Conservation (phyloP, 2,113 vertebrate species). For the Mugil cephalus region DNA sequence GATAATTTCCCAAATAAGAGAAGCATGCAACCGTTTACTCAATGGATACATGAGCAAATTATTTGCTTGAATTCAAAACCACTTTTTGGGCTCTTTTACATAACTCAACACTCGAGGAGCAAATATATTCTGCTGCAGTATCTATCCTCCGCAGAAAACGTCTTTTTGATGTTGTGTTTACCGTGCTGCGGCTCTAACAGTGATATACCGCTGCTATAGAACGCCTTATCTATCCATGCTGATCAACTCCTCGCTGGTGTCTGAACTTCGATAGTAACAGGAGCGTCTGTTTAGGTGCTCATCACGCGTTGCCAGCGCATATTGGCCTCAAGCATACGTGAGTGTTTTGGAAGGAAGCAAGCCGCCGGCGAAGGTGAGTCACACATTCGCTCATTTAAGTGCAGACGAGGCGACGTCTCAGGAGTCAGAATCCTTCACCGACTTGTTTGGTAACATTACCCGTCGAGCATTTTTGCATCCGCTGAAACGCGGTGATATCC, state of each 20-base stretch:
- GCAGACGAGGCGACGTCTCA: not conserved
- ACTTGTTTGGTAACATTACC: not conserved
- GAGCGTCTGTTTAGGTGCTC: not conserved
- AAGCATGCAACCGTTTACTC: not conserved
- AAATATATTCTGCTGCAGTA: not conserved
- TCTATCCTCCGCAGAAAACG: not conserved
- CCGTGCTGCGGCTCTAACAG: not conserved
- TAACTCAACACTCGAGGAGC: not conserved
- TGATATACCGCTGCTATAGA: not conserved
- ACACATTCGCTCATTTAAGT: not conserved
- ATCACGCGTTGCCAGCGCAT: not conserved
- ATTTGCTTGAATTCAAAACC: no score
- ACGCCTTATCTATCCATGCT: not conserved
- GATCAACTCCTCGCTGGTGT: not conserved
- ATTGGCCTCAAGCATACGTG: constrained; percentile 5
- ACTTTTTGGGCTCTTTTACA: not conserved
- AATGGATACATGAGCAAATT: not conserved
- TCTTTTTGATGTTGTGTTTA: not conserved
- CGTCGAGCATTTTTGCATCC: not conserved
- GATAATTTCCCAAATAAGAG: not conserved
- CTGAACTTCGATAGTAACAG: not conserved
- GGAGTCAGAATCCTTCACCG: not conserved
- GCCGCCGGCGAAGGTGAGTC: not conserved
- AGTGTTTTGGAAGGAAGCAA: not conserved
- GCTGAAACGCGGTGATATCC: not conserved